phyloP scores from a whole-genome alignment of 92 coral and sea anemone species.

The Epizoanthus fatuus region DNA sequence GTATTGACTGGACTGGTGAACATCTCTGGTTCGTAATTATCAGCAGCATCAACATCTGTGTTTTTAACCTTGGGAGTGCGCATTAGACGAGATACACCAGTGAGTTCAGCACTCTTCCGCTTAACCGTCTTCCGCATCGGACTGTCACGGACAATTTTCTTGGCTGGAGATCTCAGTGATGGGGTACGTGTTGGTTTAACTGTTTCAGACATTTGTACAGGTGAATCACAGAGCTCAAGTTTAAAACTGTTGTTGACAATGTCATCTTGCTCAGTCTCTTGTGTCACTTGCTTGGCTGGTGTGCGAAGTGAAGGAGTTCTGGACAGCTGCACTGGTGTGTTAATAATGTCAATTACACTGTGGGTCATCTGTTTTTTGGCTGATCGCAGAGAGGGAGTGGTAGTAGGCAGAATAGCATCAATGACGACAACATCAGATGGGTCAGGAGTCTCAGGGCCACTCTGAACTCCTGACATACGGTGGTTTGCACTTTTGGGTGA shows the following conservation, averaged over 20 bases:
- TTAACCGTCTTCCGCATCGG: not conserved
- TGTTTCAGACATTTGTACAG: slow-evolving; percentile 34
- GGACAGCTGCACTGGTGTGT: slow-evolving; percentile 50
- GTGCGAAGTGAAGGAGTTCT: slow-evolving; percentile 81
- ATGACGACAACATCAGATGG: slow-evolving; percentile 12
- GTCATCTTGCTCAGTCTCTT: not conserved
- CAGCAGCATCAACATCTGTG: slow-evolving; percentile 54
- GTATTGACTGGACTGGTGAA: slow-evolving; percentile 51
- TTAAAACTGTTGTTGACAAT: slow-evolving; percentile 26
- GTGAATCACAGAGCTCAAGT: slow-evolving; percentile 31
- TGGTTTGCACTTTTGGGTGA: slow-evolving; percentile 5
- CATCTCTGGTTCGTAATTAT: slow-evolving; percentile 67
- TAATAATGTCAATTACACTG: not conserved
- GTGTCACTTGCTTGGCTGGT: slow-evolving; percentile 5
- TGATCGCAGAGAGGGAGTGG: slow-evolving; percentile 72
- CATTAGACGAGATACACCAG: slow-evolving; percentile 67
- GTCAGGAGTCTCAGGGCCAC: not conserved
- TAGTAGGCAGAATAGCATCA: slow-evolving; percentile 49
- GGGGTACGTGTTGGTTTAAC: slow-evolving; percentile 65
- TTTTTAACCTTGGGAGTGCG: slow-evolving; percentile 71
- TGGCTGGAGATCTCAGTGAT: slow-evolving; percentile 70
- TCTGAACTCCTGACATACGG: no score
- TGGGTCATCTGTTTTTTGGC: slow-evolving; percentile 11
- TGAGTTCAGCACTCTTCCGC: slow-evolving; percentile 71
- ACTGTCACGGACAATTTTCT: not conserved